phyloP scores from a whole-genome alignment of 2,797 vertebrate genomes.

The Chrysolophus pictus region DNA sequence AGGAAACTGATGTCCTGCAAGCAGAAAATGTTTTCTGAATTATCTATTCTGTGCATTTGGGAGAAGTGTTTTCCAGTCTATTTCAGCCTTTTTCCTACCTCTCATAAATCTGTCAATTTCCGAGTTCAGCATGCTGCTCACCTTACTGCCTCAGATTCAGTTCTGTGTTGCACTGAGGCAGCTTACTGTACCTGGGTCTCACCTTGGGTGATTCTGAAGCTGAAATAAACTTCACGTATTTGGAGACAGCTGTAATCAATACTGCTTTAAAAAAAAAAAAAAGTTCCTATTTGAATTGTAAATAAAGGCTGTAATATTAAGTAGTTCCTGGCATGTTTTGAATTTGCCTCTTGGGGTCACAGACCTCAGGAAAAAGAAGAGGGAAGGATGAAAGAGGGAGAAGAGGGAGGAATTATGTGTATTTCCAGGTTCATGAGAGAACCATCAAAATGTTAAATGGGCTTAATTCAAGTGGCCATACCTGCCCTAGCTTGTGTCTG shows the following conservation, averaged over 20 bases:
- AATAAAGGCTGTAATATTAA: not conserved
- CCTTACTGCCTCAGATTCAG: not conserved
- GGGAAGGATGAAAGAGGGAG: not conserved
- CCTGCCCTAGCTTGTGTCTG: not conserved
- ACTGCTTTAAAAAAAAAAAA: slow-evolving; percentile 23
- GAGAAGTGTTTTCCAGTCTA: not conserved
- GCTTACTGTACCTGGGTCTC: not conserved
- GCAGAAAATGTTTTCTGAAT: not conserved
- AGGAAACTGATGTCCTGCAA: not conserved
- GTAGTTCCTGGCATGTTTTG: not conserved
- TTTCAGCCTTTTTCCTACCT: not conserved
- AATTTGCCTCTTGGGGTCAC: not conserved
- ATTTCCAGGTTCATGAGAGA: not conserved
- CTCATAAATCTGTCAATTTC: not conserved
- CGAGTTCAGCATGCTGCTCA: not conserved
- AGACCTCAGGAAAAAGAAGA: not conserved
- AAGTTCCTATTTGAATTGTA: not conserved
- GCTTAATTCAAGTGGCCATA: not conserved
- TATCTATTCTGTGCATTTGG: not conserved
- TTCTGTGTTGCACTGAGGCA: not conserved
- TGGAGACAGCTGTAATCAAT: not conserved
- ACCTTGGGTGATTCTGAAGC: not conserved
- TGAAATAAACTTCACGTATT: not conserved
- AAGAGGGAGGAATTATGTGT: not conserved
- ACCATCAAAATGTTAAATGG: not conserved